These are phyloP conservation scores for Eupithecia centaureata DNA, from an alignment of 2,888 invertebrate species.

Conservation along the genomic window DNA sequence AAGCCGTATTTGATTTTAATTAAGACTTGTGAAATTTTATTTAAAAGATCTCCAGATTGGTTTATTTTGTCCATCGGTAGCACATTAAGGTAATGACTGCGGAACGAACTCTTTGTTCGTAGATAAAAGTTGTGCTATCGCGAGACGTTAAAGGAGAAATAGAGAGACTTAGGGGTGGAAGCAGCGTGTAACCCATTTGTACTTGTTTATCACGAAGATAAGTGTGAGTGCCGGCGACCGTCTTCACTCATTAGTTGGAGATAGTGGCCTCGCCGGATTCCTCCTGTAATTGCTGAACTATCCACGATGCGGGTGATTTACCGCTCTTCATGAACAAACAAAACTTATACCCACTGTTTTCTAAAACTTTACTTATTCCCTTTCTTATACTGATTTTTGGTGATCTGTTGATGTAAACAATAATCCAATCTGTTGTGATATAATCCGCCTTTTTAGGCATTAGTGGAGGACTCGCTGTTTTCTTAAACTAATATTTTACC, in stretches of 20 bases:
- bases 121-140: slow-evolving; percentile 70
- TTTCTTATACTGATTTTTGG: too few relatives aligned
- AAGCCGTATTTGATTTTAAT: slow-evolving; percentile 52
- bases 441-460: too few relatives aligned
- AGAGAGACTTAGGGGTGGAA: slow-evolving; percentile 68
- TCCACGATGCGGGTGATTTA: slow-evolving; percentile 65
- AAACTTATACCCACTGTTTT: slow-evolving; percentile 27
- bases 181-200: slow-evolving; percentile 77
- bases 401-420: too few relatives aligned
- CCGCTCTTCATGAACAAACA: slow-evolving; percentile 48
- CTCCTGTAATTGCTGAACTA: slow-evolving; percentile 75
- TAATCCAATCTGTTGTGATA: too few relatives aligned
- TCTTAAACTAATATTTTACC: too few relatives aligned
- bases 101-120: slow-evolving; percentile 59
- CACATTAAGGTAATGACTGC: slow-evolving; percentile 67
- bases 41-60: slow-evolving; percentile 8
- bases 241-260: slow-evolving; percentile 75
- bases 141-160: slow-evolving; percentile 73
- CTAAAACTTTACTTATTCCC: too few relatives aligned
- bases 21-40: slow-evolving; percentile 29
- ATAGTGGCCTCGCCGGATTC: slow-evolving; percentile 66
- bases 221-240: slow-evolving; percentile 66
- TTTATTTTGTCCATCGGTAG: slow-evolving; percentile 48
- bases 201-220: slow-evolving; percentile 79
- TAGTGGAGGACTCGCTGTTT: too few relatives aligned